Base-by-base conservation (phyloP, 2,888 invertebrate genomes). In the Labia minor region DNA sequence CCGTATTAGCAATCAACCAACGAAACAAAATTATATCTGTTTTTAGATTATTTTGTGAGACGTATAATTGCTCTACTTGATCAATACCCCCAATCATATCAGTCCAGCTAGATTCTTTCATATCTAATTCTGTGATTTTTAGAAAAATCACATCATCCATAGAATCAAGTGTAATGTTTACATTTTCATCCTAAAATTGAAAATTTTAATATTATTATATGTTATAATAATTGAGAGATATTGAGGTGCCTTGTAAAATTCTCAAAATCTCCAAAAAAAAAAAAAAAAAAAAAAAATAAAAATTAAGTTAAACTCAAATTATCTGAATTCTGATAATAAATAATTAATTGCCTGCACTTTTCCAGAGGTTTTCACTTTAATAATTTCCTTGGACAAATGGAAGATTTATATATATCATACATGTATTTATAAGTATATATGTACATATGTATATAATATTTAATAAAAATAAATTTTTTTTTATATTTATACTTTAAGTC, bases 201-300 rank as follows among this genome's bases (percentile, higher is more conserved):
- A 8, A 33, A 8, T 65, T 33, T 76, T 33, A 33, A 8, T 33
- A 33, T 8, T 33, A 33, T 11, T 8, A 11, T 33, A 33, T 33
- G 33, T 33, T 33, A 11, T 33, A 33, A 33, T 33, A 8, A 8
- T 6, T 8, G 6, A 33, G 11, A 33, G 33, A 11, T 33, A 33
- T n/a, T 8, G 33, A 33, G 33, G 33, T 8, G 33, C 6, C 6
- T 33, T 33, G 33, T 8, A 11, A 33, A 33, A 33, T 33, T 6
- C 33, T n/a, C n/a, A n/a, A n/a, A n/a, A n/a, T n/a, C n/a, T n/a
- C n/a, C n/a, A n/a, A n/a, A n/a, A n/a, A n/a, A n/a, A n/a, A n/a
- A n/a, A n/a, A n/a, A n/a, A n/a, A n/a, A n/a, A n/a, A n/a, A n/a
- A n/a, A n/a, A n/a, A n/a, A n/a, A n/a, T n/a, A n/a, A n/a, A n/a